Conservation (phyloP, 2,888 invertebrate genomes). For the Hydrotaea diabolus region DNA sequence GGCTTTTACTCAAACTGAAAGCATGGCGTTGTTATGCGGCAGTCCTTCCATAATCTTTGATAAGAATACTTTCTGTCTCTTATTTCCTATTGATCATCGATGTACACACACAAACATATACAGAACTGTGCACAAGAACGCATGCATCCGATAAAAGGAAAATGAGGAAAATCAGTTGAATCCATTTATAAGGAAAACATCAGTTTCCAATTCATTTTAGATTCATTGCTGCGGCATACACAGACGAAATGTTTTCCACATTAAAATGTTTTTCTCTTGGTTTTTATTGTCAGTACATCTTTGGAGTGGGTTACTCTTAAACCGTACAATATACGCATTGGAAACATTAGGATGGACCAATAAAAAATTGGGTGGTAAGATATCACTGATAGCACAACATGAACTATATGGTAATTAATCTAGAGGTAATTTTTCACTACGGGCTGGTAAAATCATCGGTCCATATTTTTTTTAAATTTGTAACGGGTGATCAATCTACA, state of each 20-base stretch:
- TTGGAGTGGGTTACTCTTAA: neutral
- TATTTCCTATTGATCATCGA: slow-evolving; percentile 52
- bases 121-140: too few relatives aligned
- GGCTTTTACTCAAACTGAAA: too few relatives aligned
- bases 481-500: too few relatives aligned
- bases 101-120: slow-evolving; percentile 1
- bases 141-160: neutral
- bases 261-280: neutral
- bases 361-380: too few relatives aligned
- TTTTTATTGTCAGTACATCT: neutral
- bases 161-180: slow-evolving; percentile 18
- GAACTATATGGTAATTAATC: too few relatives aligned
- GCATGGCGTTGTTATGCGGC: neutral
- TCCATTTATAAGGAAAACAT: slow-evolving; percentile 20
- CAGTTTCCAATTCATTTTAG: slow-evolving; percentile 54
- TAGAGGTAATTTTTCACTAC: too few relatives aligned
- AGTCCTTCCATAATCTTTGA: slow-evolving; percentile 70
- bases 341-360: neutral
- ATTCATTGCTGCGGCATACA: slow-evolving; percentile 45
- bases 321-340: neutral
- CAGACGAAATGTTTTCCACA: neutral
- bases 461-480: too few relatives aligned
- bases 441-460: too few relatives aligned
- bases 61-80: slow-evolving; percentile 73
- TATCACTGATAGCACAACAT: too few relatives aligned